These are phyloP conservation scores for Miltochrista miniata DNA, from an alignment of 2,888 invertebrate species.

Conservation along the genomic window DNA sequence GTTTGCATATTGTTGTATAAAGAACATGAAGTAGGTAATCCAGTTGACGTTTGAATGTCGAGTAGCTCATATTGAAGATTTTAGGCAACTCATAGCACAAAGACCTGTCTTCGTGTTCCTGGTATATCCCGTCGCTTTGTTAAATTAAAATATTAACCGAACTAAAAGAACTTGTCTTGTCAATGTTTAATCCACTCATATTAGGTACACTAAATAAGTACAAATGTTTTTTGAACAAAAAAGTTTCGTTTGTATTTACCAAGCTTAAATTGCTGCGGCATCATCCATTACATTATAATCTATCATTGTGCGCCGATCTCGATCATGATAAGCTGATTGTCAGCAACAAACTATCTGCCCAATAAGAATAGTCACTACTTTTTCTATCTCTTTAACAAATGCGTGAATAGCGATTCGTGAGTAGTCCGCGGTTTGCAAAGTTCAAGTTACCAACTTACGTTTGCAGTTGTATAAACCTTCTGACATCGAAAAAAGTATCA, in stretches of 20 bases:
- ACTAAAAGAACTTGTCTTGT: neutral
- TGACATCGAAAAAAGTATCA: constrained; percentile 11
- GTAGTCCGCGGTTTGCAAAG: constrained; percentile 18
- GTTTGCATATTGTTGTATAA: neutral
- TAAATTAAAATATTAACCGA: neutral
- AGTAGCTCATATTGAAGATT: neutral
- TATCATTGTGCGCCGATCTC: neutral
- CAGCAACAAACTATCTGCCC: constrained; percentile 2
- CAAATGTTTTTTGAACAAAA: too few species aligned
- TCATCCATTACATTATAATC: neutral
- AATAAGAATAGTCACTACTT: constrained; percentile 3
- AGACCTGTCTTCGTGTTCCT: neutral
- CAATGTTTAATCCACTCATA: too few species aligned
- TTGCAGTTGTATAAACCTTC: constrained; percentile 16
- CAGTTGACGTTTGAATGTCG: neutral
- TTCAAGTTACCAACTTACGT: constrained; percentile 13
- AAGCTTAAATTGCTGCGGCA: too few species aligned
- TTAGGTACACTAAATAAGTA: too few species aligned
- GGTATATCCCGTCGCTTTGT: neutral
- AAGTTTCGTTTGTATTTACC: too few species aligned
- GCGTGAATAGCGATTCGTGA: constrained; percentile 35
- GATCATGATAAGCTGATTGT: neutral
- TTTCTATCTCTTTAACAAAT: constrained; percentile 30
- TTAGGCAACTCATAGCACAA: neutral
- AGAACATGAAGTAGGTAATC: neutral